These are phyloP conservation scores for Petroica traversi DNA, from an alignment of 2,113 vertebrate genomes.

Conservation along the genomic window DNA sequence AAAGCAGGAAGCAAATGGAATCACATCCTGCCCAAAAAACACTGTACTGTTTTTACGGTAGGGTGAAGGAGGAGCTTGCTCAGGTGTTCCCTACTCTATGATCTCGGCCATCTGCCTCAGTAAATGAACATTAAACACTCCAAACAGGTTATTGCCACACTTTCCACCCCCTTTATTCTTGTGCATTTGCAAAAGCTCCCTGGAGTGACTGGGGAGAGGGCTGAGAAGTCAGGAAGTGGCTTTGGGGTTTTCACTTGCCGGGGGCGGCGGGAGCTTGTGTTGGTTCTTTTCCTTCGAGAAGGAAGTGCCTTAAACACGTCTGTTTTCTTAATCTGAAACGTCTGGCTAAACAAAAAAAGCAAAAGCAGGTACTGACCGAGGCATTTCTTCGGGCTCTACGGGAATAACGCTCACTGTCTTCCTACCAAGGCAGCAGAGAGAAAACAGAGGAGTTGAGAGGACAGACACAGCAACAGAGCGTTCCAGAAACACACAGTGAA, in stretches of 20 bases:
- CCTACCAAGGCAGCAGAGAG: conserved; percentile 77
- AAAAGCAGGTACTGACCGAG: conserved; percentile 83
- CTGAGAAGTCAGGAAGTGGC: not conserved
- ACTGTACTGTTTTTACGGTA: too few species aligned
- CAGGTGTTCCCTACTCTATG: not conserved
- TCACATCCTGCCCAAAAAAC: not conserved
- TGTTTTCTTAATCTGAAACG: not conserved
- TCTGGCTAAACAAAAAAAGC: not conserved
- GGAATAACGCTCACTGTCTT: conserved; percentile 93
- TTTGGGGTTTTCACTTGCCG: not conserved
- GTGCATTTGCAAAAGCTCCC: not conserved
- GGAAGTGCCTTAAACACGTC: not conserved
- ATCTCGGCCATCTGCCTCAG: not conserved
- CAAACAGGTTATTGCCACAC: not conserved
- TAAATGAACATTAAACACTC: not conserved
- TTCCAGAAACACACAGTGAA: not conserved
- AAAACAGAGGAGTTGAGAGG: conserved; percentile 25
- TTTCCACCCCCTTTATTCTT: not conserved
- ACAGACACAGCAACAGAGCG: not conserved
- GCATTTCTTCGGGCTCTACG: conserved; percentile 82
- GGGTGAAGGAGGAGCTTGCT: not conserved
- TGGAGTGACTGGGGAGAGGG: not conserved
- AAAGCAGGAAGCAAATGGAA: not conserved
- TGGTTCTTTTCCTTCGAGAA: not conserved
- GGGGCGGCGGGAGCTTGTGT: not conserved